Base-by-base conservation (phyloP, 64 coral and sea anemone species). In the Pachyseris speciosa region DNA sequence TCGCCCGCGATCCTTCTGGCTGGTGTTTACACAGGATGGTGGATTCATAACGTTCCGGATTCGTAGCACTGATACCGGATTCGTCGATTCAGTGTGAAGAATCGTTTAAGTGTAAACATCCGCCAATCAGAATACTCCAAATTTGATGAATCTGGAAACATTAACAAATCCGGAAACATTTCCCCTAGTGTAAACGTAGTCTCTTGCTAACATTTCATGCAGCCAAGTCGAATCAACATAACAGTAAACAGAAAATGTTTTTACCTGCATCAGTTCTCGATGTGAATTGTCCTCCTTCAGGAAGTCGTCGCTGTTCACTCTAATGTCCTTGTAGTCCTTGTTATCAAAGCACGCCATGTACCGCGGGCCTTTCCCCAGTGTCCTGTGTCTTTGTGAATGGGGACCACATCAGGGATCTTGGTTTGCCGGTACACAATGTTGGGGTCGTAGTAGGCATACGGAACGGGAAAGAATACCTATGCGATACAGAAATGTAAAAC, bases 401-500 rank as follows among this genome's bases (percentile, higher is more conserved):
- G 92, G 20, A 99, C 86, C 24, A 87, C 85, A 69, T 95, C 97
- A 73, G 97, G 97, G 27, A 89, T 67, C 75, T 41, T 89, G 29
- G 69, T 90, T 48, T 95, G 70, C 1, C 87, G 89, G 22, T 88
- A 99, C 0, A 99, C 90, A 51, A 99, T 90, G 12, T 90, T 87
- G 0, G 83, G 89, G 68, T 99, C 93, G 83, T 93, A 99, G 64
- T 95, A 93, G 4, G 94, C 90, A 52, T 95, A 99, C 9, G 97
- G 97, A 64, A 99, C 69, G 1, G 97, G 97, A 16, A 99, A 99
- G 53, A 95, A 99, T 9, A 99, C 97, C 97, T 99, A 63, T 11
- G n/a, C 11, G 15, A 45, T 25, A 1, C 4, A 17, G 60, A 37
- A 81, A 89, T 63, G 65, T n/a, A 30, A 52, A 73, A 87, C 64